A percentile compares a stretch with the other conserved stretches of the same genome.
phyloP scores from a whole-genome alignment of 1,140 invertebrate species.

The Brevipalpus yothersi region DNA sequence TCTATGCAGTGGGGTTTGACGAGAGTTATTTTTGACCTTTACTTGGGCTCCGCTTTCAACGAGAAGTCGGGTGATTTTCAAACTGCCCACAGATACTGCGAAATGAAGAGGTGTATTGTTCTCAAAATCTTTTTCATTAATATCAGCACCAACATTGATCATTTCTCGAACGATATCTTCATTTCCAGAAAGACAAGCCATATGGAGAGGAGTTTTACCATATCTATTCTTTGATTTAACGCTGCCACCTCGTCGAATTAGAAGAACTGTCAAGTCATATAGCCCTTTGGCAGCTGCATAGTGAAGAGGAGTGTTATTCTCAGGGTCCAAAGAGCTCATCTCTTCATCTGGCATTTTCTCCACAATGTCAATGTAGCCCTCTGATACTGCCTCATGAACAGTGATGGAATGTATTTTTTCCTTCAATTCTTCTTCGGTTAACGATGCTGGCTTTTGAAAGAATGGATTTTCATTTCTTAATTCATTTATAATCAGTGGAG shows the following conservation, averaged over 20 bases:
- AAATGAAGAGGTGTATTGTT: not conserved
- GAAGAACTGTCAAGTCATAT: not conserved
- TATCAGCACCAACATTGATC: not conserved
- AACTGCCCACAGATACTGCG: not conserved
- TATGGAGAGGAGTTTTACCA: not conserved
- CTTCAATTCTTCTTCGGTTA: no score
- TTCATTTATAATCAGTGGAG: no score
- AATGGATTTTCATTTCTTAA: no score
- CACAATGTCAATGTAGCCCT: no score
- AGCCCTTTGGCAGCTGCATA: not conserved
- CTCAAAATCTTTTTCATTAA: not conserved
- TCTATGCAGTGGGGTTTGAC: not conserved
- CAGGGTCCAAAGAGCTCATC: constrained; percentile 22
- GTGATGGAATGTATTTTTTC: no score
- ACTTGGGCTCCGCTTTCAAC: not conserved
- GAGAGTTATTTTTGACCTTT: not conserved
- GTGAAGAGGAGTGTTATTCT: not conserved
- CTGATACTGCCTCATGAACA: no score
- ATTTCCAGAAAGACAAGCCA: not conserved
- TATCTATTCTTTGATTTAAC: not conserved
- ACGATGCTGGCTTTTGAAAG: no score
- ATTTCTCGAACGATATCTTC: not conserved
- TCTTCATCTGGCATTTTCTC: constrained; percentile 37
- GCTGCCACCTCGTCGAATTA: not conserved
- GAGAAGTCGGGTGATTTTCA: not conserved